Base-by-base conservation (phyloP, 2,797 vertebrate genomes). In the Carduelis carduelis region DNA sequence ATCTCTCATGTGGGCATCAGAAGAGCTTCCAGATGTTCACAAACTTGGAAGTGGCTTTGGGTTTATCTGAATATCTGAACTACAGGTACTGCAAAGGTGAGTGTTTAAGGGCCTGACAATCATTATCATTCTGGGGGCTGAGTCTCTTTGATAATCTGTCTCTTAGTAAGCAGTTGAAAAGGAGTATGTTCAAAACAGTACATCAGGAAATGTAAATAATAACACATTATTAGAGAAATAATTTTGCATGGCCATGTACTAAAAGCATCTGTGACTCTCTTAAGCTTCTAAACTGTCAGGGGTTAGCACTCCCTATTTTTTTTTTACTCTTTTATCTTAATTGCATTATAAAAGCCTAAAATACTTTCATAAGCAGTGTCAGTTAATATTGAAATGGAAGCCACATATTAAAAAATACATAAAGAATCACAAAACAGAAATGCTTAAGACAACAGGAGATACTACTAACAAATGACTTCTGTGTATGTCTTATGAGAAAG, bases 41-140 rank as follows among this genome's bases (percentile, higher is more conserved):
- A 11, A 7, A 17, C 13, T 43, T n/a, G 17, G 50, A 78, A 65
- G 1, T 20, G 32, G 1, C 5, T 79, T 24, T 0, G 0, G 19
- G 11, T 57, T 84, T 71, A 47, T 44, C 68, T 59, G 43, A 87
- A 59, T 93, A 70, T 55, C 23, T 84, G 39, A 17, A 75, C 34
- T 44, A 32, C 30, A 88, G 43, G 6, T 46, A 16, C 32, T 53
- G n/a, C 50, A 89, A 76, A 77, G 20, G 15, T 63, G 46, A 79
- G 12, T 35, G 50, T 75, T 70, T 79, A 82, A 85, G 39, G 43
- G 47, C 59, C 76, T 85, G n/a, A 68, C 46, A 78, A 41, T 20
- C 32, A 49, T 63, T 57, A 44, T 30, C 7, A 18, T 27, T 72
- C 60, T 64, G 28, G 23, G 8, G 59, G 43, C 47, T 37, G 27